Evolutionary conservation across 2,888 invertebrate species (phyloP).

Genomic region (Bimastos eiseni): DNA sequence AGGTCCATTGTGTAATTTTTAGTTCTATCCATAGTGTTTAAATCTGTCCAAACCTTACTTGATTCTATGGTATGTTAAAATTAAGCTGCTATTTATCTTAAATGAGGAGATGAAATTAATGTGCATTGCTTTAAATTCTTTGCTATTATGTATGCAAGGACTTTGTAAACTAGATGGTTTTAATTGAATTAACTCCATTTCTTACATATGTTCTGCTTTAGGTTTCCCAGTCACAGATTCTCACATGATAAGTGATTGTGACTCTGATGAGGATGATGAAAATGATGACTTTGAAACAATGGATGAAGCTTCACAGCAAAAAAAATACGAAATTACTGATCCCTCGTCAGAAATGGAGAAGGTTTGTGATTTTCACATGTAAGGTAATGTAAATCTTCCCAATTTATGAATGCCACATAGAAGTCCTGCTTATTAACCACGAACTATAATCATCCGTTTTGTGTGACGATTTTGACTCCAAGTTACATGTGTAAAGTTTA

Average conservation of each 20-base stretch:
- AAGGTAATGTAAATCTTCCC: neutral
- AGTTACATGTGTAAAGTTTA: too few relatives aligned
- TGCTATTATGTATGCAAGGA: too few relatives aligned
- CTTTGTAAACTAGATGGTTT: neutral
- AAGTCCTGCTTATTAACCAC: too few relatives aligned
- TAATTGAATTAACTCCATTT: neutral
- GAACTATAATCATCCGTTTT: too few relatives aligned
- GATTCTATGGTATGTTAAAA: neutral
- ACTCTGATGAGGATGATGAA: conserved; percentile 20
- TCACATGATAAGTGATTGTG: conserved; percentile 19
- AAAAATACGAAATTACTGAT: conserved; percentile 25
- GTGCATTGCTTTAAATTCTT: neutral
- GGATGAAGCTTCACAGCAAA: conserved; percentile 48
- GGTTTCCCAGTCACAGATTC: neutral
- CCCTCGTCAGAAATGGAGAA: neutral
- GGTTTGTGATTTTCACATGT: neutral
- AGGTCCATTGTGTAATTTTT: neutral
- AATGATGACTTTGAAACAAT: conserved; percentile 39
- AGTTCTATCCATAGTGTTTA: neutral
- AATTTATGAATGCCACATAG: too few relatives aligned
- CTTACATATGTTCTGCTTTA: neutral
- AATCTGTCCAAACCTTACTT: neutral
- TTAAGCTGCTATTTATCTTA: neutral
- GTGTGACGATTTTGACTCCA: too few relatives aligned
- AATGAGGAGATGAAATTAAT: neutral